Conservation (phyloP, 2,797 vertebrate species). For the Myiothlypis coronata region DNA sequence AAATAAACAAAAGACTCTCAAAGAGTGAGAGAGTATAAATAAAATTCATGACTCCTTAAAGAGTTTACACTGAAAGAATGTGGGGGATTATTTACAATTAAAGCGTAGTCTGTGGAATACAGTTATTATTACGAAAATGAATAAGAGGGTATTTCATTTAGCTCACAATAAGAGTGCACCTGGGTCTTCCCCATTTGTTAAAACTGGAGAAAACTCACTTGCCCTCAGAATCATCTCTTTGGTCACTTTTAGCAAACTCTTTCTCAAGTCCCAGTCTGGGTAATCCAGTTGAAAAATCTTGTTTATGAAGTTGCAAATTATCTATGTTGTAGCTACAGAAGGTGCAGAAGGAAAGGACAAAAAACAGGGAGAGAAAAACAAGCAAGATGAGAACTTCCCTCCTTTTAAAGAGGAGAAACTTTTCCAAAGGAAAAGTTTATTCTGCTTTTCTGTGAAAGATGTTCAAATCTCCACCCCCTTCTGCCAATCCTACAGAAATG, state of each 20-base stretch:
- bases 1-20: slow-evolving; percentile 87
- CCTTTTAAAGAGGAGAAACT: not conserved
- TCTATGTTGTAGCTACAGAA: not conserved
- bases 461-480: not conserved
- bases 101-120: slow-evolving; percentile 75
- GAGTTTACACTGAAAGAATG: slow-evolving; percentile 85
- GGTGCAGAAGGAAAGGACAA: not conserved
- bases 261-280: not conserved
- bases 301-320: slow-evolving; percentile 9
- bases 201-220: slow-evolving; percentile 50
- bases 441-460: not conserved
- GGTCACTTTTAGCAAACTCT: not conserved
- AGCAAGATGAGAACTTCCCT: not conserved
- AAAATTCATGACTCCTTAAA: slow-evolving; percentile 88
- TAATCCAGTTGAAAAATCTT: not conserved
- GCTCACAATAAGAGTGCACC: slow-evolving; percentile 70
- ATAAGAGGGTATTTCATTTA: slow-evolving; percentile 68
- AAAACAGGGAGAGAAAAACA: not conserved
- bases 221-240: slow-evolving; percentile 13
- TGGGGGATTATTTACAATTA: slow-evolving; percentile 83
- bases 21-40: slow-evolving; percentile 85
- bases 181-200: slow-evolving; percentile 61
- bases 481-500: not conserved
- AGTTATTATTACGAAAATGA: slow-evolving; percentile 76
- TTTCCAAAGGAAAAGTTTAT: not conserved